phyloP scores from a whole-genome alignment of 2,113 vertebrate genomes.

The Candoia aspera region DNA sequence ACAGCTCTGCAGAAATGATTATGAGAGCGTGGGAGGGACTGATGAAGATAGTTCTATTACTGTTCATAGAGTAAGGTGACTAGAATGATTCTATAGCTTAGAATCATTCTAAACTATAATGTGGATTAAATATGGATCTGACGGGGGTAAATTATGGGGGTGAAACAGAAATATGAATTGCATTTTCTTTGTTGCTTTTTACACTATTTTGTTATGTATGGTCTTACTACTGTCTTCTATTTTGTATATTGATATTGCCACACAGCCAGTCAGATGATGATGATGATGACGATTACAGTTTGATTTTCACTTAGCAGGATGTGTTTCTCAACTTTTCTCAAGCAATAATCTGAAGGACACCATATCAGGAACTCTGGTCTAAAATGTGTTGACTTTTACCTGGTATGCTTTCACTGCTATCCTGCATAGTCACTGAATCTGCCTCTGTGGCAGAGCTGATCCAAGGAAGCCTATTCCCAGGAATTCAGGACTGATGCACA shows the following conservation, averaged over 20 bases:
- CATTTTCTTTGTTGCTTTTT: background rate
- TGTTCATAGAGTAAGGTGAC: background rate
- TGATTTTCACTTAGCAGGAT: background rate
- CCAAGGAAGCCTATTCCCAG: background rate
- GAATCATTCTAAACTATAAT: background rate
- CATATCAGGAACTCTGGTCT: background rate
- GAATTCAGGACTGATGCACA: background rate
- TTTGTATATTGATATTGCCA: background rate
- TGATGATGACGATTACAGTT: background rate
- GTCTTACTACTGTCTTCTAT: background rate
- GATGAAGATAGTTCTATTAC: background rate
- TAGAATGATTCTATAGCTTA: background rate
- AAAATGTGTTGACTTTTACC: background rate
- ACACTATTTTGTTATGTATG: background rate
- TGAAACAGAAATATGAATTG: background rate
- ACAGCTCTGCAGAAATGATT: background rate
- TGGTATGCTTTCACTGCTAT: background rate
- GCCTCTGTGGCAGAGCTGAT: background rate
- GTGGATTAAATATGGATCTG: background rate
- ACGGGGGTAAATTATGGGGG: background rate
- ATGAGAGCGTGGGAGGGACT: background rate
- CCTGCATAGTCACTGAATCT: no score
- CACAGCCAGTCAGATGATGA: background rate
- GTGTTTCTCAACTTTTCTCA: background rate
- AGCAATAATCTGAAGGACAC: background rate